Percentiles rank a stretch among this genome's conserved stretches.
phyloP scores from a whole-genome alignment of 2,113 vertebrate species.

The Oryctolagus cuniculus region DNA sequence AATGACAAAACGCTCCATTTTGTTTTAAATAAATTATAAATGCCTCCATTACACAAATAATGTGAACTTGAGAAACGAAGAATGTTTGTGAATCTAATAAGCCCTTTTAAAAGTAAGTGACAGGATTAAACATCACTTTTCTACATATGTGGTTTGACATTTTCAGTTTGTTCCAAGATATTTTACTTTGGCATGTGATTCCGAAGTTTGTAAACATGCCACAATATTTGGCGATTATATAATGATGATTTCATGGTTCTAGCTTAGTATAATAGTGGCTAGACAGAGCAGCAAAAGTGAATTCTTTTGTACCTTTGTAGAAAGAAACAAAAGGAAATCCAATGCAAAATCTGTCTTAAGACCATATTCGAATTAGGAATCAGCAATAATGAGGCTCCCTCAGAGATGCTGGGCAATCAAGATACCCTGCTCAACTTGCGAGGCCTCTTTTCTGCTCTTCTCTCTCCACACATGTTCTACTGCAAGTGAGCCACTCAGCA shows the following conservation, averaged over 20 bases:
- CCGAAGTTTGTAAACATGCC: conserved; percentile 72
- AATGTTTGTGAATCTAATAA: conserved; percentile 51
- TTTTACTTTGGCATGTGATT: conserved; percentile 57
- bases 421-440: not conserved
- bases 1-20: conserved; percentile 31
- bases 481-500: not conserved
- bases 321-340: conserved; percentile 71
- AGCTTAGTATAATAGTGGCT: conserved; percentile 41
- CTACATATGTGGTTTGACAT: conserved; percentile 41
- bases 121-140: conserved; percentile 55
- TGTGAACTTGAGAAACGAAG: not conserved
- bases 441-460: not conserved
- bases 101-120: conserved; percentile 9
- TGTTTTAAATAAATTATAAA: conserved; percentile 54
- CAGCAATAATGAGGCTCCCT: not conserved
- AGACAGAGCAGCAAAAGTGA: conserved; percentile 67
- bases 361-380: conserved; percentile 59
- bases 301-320: conserved; percentile 69
- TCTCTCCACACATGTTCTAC: not conserved
- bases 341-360: conserved; percentile 61
- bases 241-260: conserved; percentile 74
- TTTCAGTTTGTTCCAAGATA: conserved; percentile 68
- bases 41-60: conserved; percentile 6
- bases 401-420: not conserved
- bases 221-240: conserved; percentile 69